Conservation (phyloP, 53 echinoderm and acorn worm genomes). For the Holothuria leucospilota region DNA sequence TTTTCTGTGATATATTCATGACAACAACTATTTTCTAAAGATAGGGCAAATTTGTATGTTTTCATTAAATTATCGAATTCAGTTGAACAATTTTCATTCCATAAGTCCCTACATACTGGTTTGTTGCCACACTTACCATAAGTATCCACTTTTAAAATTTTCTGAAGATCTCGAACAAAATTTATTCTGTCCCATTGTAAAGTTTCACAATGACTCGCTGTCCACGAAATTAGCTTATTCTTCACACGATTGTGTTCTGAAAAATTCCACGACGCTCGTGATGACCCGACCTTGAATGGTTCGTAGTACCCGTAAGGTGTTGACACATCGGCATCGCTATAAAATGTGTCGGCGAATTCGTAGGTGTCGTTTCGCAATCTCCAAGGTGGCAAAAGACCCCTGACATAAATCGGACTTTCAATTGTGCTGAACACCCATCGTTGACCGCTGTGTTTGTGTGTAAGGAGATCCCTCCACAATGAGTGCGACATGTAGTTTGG, state of each 20-base stretch:
- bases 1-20: neutral
- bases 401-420: constrained; percentile 22
- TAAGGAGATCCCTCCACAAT: neutral
- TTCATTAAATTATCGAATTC: constrained; percentile 24
- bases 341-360: constrained; percentile 9
- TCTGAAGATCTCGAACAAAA: constrained; percentile 1
- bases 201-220: constrained; percentile 35
- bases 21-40: constrained; percentile 15
- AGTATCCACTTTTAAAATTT: neutral
- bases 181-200: constrained; percentile 28
- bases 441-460: neutral
- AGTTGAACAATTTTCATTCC: constrained; percentile 8
- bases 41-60: neutral
- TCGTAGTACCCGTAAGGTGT: constrained; percentile 7
- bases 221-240: constrained; percentile 11
- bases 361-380: neutral
- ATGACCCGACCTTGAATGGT: neutral
- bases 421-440: constrained; percentile 30
- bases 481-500: neutral
- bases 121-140: constrained; percentile 25
- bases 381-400: constrained; percentile 14
- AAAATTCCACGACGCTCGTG: neutral
- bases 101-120: neutral
- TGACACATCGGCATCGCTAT: neutral
- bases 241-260: neutral